phyloP scores from a whole-genome alignment of 2,797 vertebrate genomes.

The Darevskia mixta region DNA sequence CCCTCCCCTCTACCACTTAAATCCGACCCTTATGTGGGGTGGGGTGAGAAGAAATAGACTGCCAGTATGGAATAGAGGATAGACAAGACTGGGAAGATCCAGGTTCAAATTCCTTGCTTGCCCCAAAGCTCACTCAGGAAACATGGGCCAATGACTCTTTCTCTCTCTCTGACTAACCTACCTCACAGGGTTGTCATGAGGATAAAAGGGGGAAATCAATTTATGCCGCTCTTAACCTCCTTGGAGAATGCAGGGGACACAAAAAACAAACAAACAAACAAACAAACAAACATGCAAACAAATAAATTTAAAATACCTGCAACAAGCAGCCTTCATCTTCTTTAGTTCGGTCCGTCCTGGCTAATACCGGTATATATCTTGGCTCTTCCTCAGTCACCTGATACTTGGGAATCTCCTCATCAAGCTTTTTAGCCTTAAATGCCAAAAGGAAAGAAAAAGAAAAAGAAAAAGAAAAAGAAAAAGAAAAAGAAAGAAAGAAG shows the following conservation, averaged over 20 bases:
- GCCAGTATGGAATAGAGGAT: neutral
- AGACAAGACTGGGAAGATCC: neutral
- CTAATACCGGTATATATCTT: neutral
- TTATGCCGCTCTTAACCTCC: neutral
- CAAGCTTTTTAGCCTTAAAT: constrained; percentile 74
- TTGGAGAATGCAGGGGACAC: neutral
- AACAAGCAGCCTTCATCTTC: fast-evolving
- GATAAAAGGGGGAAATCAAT: neutral
- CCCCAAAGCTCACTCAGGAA: neutral
- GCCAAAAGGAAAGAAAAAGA: constrained; percentile 25
- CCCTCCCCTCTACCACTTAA: neutral
- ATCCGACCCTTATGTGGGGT: neutral
- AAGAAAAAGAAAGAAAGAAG: too few relatives aligned
- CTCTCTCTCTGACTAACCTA: too few relatives aligned
- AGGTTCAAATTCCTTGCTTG: neutral
- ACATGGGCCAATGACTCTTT: neutral
- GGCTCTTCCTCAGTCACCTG: constrained; percentile 56
- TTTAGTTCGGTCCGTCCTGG: fast-evolving
- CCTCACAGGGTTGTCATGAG: neutral
- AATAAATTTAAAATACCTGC: constrained; percentile 59
- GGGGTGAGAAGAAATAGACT: neutral
- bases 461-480: neutral
- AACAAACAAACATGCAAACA: neutral
- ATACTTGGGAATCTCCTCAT: constrained; percentile 66
- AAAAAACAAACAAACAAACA: neutral